Evolutionary conservation across 1,140 invertebrate species (phyloP).

Genomic region (Mya arenaria): DNA sequence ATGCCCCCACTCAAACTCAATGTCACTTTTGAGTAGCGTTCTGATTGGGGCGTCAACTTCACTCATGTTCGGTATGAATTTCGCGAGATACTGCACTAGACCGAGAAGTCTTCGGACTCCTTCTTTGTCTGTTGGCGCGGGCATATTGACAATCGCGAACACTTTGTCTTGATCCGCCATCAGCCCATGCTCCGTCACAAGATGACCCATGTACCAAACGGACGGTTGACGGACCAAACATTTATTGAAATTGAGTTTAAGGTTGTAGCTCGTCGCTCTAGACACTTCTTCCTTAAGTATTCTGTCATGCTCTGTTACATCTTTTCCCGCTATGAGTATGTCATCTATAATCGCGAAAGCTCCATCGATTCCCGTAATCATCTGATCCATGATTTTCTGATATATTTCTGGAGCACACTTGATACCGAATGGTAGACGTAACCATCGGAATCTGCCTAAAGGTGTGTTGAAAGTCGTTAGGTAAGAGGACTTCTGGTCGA

Average conservation of each 20-base stretch:
- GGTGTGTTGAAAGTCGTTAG: conserved; percentile 55
- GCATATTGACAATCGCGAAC: conserved; percentile 67
- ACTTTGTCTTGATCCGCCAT: conserved; percentile 77
- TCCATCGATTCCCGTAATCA: conserved; percentile 47
- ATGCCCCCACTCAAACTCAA: conserved; percentile 41
- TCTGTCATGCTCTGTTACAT: conserved; percentile 54
- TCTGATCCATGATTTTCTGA: conserved; percentile 77
- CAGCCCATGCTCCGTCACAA: conserved; percentile 78
- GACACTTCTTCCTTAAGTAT: conserved; percentile 73
- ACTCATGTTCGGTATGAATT: conserved; percentile 60
- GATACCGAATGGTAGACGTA: conserved; percentile 59
- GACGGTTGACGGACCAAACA: conserved; percentile 44
- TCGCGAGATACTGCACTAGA: conserved; percentile 58
- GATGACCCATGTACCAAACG: conserved; percentile 60
- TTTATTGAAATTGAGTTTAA: conserved; percentile 61
- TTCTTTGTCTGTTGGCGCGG: conserved; percentile 47
- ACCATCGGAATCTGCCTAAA: conserved; percentile 58
- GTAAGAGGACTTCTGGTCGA: background rate
- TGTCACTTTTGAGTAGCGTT: conserved; percentile 25
- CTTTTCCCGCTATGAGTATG: conserved; percentile 41
- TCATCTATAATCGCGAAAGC: conserved; percentile 61
- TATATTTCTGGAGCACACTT: conserved; percentile 79
- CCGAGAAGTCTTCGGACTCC: conserved; percentile 50
- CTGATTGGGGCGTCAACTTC: conserved; percentile 53
- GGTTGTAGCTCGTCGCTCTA: conserved; percentile 67